phyloP scores from a whole-genome alignment of 1,140 invertebrate species.

The Drosophila athabasca region DNA sequence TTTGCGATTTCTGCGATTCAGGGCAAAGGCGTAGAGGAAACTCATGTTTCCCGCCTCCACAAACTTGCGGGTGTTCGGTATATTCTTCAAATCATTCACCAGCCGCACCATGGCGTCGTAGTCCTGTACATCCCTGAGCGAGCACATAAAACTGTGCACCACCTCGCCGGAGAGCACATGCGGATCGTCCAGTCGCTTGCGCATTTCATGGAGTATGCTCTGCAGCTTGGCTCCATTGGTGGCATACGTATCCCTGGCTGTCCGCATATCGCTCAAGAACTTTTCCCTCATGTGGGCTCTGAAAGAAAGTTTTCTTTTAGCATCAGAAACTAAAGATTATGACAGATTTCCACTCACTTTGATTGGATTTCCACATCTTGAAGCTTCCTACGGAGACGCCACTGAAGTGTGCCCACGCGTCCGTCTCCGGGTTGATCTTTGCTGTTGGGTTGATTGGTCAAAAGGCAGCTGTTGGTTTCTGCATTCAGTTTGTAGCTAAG shows the following conservation, averaged over 20 bases:
- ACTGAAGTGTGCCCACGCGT: conserved; percentile 86
- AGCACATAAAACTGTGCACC: conserved; percentile 96
- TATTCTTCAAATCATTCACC: conserved; percentile 96
- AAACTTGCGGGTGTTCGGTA: conserved; percentile 95
- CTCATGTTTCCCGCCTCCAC: conserved; percentile 95
- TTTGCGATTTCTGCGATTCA: conserved; percentile 96
- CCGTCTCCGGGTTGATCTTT: conserved; percentile 87
- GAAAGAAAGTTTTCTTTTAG: conserved; percentile 46
- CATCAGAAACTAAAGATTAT: conserved; percentile 3
- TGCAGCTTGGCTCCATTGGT: conserved; percentile 91
- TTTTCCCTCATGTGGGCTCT: conserved; percentile 99
- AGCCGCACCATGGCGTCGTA: conserved; percentile 99
- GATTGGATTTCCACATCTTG: conserved; percentile 97
- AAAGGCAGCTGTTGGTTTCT: conserved; percentile 89
- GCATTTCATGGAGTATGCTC: conserved; percentile 94
- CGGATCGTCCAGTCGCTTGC: conserved; percentile 97
- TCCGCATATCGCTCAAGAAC: conserved; percentile 96
- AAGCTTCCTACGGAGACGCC: conserved; percentile 91
- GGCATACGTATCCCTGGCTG: conserved; percentile 93
- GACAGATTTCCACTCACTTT: conserved; percentile 86
- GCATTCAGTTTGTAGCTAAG: conserved; percentile 91
- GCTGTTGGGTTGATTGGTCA: conserved; percentile 87
- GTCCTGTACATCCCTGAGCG: conserved; percentile 96
- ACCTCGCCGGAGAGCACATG: conserved; percentile 98
- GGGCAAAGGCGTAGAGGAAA: conserved; percentile 97